Conservation (phyloP, 2,113 vertebrate genomes). For the Sclerurus mexicanus region DNA sequence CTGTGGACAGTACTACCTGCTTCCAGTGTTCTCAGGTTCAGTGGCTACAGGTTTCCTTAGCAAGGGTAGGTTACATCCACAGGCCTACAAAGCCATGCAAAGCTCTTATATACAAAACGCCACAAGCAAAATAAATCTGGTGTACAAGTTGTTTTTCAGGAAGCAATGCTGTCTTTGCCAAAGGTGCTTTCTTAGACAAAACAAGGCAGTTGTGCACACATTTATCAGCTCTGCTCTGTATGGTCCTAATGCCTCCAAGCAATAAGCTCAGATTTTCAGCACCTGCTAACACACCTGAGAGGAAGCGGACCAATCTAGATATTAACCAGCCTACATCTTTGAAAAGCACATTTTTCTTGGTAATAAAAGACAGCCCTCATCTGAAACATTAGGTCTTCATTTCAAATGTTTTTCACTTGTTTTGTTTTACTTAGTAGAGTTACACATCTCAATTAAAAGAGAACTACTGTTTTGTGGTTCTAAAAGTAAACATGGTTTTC, state of each 20-base stretch:
- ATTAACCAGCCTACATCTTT: neutral
- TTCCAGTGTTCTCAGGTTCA: neutral
- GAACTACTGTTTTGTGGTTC: neutral
- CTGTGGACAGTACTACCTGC: neutral
- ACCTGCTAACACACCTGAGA: neutral
- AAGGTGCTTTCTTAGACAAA: neutral
- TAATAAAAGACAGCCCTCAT: neutral
- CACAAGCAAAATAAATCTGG: neutral
- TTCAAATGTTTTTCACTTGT: neutral
- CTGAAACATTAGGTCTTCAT: neutral
- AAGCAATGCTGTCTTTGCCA: neutral
- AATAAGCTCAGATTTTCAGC: neutral
- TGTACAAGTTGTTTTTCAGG: neutral
- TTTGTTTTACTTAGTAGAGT: neutral
- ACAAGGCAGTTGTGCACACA: fast-evolving
- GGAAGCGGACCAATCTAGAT: too few species aligned
- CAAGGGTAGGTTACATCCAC: neutral
- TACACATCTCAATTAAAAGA: neutral
- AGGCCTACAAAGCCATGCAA: neutral
- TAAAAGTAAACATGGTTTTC: neutral
- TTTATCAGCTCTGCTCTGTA: neutral
- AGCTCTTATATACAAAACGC: neutral
- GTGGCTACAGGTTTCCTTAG: neutral
- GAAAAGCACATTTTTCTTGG: neutral
- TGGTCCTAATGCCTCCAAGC: neutral